Percentiles rank a stretch among this genome's conserved stretches.
phyloP scores from a whole-genome alignment of 2,113 vertebrate genomes.

The Aegypius monachus region DNA sequence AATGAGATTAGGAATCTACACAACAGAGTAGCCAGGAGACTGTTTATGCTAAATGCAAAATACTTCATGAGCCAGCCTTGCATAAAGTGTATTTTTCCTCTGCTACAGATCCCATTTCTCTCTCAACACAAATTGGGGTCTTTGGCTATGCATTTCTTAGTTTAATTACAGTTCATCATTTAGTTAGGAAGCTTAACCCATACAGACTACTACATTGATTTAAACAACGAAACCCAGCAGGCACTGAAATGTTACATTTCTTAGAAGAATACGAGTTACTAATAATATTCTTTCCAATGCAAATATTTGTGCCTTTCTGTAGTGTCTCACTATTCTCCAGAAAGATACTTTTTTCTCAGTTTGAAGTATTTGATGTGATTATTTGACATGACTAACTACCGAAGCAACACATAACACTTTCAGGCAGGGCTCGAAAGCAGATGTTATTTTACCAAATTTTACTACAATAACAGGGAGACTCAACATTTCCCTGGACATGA shows the following conservation, averaged over 20 bases:
- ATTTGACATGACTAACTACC: background rate
- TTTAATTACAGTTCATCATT: background rate
- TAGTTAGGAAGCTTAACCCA: background rate
- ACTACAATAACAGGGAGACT: background rate
- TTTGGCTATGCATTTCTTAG: background rate
- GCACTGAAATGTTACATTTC: background rate
- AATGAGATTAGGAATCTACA: background rate
- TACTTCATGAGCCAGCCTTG: background rate
- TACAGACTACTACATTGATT: background rate
- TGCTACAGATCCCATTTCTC: background rate
- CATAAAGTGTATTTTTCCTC: background rate
- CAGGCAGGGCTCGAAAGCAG: background rate
- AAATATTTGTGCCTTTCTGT: conserved; percentile 21
- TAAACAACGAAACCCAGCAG: background rate
- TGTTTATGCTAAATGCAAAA: background rate
- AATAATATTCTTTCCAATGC: background rate
- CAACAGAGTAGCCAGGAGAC: background rate
- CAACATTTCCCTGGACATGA: conserved; percentile 12
- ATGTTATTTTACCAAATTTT: background rate
- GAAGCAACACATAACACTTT: background rate
- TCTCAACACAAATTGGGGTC: background rate
- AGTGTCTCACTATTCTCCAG: background rate
- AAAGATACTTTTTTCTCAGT: background rate
- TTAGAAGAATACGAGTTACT: background rate
- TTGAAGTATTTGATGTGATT: background rate